Base-by-base conservation (phyloP, 2,113 vertebrate species). In the Heptranchias perlo region DNA sequence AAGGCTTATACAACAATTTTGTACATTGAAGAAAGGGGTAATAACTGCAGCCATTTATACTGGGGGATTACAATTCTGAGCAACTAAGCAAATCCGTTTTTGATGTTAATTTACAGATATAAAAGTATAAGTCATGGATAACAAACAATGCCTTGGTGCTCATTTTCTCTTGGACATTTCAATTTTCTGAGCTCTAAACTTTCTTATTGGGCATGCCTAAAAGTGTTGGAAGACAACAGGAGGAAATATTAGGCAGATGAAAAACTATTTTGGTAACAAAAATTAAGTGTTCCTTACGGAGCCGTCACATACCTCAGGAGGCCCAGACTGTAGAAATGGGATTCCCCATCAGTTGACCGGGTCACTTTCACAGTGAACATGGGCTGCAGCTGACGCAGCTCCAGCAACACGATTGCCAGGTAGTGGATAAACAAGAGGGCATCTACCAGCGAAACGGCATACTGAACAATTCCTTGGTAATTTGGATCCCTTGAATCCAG, bases 401-500 rank as follows among this genome's bases (percentile, higher is more conserved):
- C 99, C 97, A 99, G 97, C 97, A 99, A 97, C 96, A 99, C 98
- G 0, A 99, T 98, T 11, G 98, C 99, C 97, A 99, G 97, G 97
- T 99, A 99, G 96, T 99, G 99, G 96, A 99, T 99, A 97, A 99
- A 99, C 96, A 99, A 98, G 96, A 99, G 98, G 0, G 99, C 98
- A 1, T 99, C 99, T 97, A 99, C 99, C 2, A 99, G 97, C 11
- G 99, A 99, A 96, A 99, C 99, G 0, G 99, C 98, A 0, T 99
- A 99, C 97, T 99, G 99, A 96, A 99, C 99, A 3, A 99, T 99
- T 6, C 99, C 98, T 64, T 99, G 98, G 97, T 99, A 99, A 97
- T 99, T 98, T 96, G 98, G 98, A 96, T 99, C 99, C 98, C 98
- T 98, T 0, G 98, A 98, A 96, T 99, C 99, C 91, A 99, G 97